Evolutionary conservation across 2,113 vertebrate genomes (phyloP).

Genomic region (Vidua chalybeata): DNA sequence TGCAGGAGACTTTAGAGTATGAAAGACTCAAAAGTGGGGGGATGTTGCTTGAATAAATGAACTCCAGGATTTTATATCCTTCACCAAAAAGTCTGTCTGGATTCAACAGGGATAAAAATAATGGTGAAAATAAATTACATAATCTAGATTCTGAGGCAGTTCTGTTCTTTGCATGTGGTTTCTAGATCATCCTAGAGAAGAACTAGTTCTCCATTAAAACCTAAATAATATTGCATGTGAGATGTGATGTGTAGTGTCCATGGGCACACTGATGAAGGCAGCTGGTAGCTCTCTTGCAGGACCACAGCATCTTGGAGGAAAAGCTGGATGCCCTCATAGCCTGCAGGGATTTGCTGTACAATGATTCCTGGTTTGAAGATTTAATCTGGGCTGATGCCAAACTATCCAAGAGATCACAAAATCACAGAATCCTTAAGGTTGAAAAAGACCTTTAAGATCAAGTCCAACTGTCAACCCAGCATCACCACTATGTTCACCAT

Average conservation of each 20-base stretch:
- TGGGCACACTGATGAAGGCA: background rate
- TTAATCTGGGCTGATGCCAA: background rate
- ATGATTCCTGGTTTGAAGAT: background rate
- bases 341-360: background rate
- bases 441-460: background rate
- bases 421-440: background rate
- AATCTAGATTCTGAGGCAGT: background rate
- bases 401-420: background rate
- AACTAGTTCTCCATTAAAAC: background rate
- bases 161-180: background rate
- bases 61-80: background rate
- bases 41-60: background rate
- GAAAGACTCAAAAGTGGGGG: background rate
- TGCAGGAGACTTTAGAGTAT: background rate
- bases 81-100: background rate
- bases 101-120: background rate
- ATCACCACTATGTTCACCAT: background rate
- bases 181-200: background rate
- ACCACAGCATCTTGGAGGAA: background rate
- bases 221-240: background rate
- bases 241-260: rapidly evolving
- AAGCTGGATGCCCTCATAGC: background rate
- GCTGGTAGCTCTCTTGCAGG: background rate
- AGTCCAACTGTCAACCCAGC: background rate
- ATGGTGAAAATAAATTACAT: background rate